Base-by-base conservation (phyloP, 2,888 invertebrate genomes). In the Phaonia tiefii region DNA sequence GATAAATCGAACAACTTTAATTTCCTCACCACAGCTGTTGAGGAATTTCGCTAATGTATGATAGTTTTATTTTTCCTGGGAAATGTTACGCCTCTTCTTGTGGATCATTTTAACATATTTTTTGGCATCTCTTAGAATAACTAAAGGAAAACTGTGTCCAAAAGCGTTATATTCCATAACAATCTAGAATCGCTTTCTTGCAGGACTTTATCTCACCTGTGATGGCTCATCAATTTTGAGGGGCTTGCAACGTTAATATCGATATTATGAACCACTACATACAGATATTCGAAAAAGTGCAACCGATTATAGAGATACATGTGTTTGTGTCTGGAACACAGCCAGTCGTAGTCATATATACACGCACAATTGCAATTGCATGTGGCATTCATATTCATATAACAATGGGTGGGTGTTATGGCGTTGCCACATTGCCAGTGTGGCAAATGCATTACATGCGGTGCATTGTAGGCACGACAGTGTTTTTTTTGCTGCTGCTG, bases 371-470 rank as follows among this genome's bases (percentile, higher is more conserved):
- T 25, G 26, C 10, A 58, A 13, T n/a, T n/a, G n/a, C n/a, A n/a
- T n/a, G n/a, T n/a, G n/a, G n/a, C 49, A 56, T 51, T 37, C 37
- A 71, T 54, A 71, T 72, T 72, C 15, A 63, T 54, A 67, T 13
- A n/a, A n/a, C 5, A n/a, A 22, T 25, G 25, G 39, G 46, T 67
- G 20, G 54, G 60, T 44, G 66, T 70, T 67, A 39, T 72, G 20
- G 60, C 67, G 60, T 56, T 69, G 60, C 46, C 72, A 73, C 42
- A 75, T 73, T 56, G 72, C 51, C 54, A 44, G 22, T 72, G 15
- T 2, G 63, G 13, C 20, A 42, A 67, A 69, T 56, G 54, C 72
- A 69, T 67, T 69, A 56, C 54, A 67, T 63, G 51, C n/a, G n/a
- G n/a, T 75, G 56, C 67, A 72, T 67, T 73, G 54, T 65, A 72